Percentiles rank a stretch among this genome's conserved stretches.
Conservation (phyloP, 2,888 invertebrate genomes). For the Noctua pronuba region DNA sequence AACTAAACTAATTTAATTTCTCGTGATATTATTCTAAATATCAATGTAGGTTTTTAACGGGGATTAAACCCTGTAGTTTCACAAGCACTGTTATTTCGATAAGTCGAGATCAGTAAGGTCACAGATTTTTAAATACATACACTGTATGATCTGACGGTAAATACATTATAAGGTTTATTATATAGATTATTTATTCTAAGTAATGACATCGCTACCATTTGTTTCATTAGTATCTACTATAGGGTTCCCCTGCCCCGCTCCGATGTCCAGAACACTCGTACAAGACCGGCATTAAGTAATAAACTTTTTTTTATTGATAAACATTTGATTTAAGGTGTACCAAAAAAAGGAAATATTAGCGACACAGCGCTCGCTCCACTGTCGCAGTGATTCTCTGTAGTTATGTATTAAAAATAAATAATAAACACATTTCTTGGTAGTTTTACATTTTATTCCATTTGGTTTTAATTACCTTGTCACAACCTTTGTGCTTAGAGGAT, state of each 20-base stretch:
- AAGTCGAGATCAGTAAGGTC: slow-evolving; percentile 54
- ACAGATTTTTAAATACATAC: slow-evolving; percentile 55
- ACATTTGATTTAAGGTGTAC: slow-evolving; percentile 81
- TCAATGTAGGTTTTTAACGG: slow-evolving; percentile 65
- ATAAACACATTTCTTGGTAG: slow-evolving; percentile 74
- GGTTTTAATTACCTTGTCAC: slow-evolving; percentile 31
- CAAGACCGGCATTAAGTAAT: slow-evolving; percentile 65
- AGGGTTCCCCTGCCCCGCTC: slow-evolving; percentile 65
- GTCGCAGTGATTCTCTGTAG: slow-evolving; percentile 85
- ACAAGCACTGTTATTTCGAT: slow-evolving; percentile 49
- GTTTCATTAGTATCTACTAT: slow-evolving; percentile 54
- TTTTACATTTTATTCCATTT: slow-evolving; percentile 58
- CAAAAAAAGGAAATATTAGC: slow-evolving; percentile 79
- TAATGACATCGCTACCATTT: slow-evolving; percentile 54
- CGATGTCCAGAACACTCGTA: slow-evolving; percentile 70
- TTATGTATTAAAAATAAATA: slow-evolving; percentile 87
- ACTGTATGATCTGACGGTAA: slow-evolving; percentile 64
- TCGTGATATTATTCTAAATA: slow-evolving; percentile 72
- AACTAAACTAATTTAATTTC: slow-evolving; percentile 65
- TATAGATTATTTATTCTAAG: slow-evolving; percentile 64
- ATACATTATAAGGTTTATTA: slow-evolving; percentile 60
- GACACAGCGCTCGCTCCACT: slow-evolving; percentile 72
- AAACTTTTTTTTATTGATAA: slow-evolving; percentile 70
- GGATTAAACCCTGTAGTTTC: slow-evolving; percentile 57
- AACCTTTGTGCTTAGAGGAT: slow-evolving; percentile 46